Evolutionary conservation across 2,797 vertebrate species (phyloP).

Genomic region (Margarornis squamiger): DNA sequence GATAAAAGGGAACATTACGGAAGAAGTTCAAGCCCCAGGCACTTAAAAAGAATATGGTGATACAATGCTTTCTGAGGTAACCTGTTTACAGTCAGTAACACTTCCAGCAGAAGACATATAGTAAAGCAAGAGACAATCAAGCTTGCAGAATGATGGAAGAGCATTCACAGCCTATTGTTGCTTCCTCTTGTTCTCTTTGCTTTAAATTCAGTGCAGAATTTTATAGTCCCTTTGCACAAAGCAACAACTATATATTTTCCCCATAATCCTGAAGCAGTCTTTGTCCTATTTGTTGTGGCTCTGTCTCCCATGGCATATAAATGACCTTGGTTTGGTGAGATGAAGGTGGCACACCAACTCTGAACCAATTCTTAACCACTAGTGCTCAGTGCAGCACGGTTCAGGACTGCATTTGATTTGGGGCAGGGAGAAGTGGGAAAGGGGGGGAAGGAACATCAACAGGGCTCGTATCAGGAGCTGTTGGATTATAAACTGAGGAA

Average conservation of each 20-base stretch:
- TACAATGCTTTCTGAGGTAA: neutral
- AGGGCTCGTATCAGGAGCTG: neutral
- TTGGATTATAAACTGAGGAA: neutral
- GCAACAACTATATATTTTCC: neutral
- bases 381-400: neutral
- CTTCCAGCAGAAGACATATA: neutral
- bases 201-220: conserved; percentile 30
- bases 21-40: neutral
- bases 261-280: neutral
- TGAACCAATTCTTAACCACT: neutral
- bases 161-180: neutral
- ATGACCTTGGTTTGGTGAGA: neutral
- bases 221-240: neutral
- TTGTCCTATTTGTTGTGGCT: neutral
- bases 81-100: neutral
- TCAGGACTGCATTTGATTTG: neutral
- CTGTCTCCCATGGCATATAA: neutral
- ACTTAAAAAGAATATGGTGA: neutral
- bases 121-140: conserved; percentile 17
- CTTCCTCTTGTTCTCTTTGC: neutral
- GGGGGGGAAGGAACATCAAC: neutral
- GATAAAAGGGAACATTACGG: neutral
- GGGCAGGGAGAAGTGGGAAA: neutral
- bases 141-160: neutral
- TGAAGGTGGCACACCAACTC: neutral